Base-by-base conservation (phyloP, 2,888 invertebrate species). In the Timema cristinae region DNA sequence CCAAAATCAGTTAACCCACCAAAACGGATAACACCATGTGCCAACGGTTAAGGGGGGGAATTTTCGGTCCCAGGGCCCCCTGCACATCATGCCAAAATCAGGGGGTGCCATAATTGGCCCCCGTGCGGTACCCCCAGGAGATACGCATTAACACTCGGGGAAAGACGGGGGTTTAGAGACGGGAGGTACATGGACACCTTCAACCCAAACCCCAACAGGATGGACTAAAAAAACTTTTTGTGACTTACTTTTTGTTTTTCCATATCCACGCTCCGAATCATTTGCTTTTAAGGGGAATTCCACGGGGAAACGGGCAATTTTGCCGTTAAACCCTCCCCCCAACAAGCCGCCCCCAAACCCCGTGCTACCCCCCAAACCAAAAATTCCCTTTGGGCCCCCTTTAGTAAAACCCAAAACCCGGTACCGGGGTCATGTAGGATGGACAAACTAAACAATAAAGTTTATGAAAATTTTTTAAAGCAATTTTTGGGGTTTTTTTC, bases 291-390 rank as follows among this genome's bases (percentile, higher is more conserved):
- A 84, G 82, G 0, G 84, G 83, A 71, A 85, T 79, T 87, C 87
- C 0, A 87, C 86, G 0, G 87, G 87, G 13, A 87, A 80, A 66
- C 86, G 81, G 78, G 87, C 86, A 1, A 85, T 84, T 6, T 83
- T 81, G 7, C 82, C 81, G 5, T 79, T 78, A n/a, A n/a, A 7
- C 76, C 77, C 75, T 83, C 82, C 51, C 84, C 85, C 71, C 82
- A 81, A 86, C 83, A 10, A 85, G 82, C 6, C 85, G 81, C 68
- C 87, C 76, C 5, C n/a, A n/a, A 86, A 79, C 7, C 87, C 87
- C 76, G 84, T 84, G 16, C 85, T 81, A 16, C 80, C 76, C 9
- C 78, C 79, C n/a, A n/a, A 16, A 77, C 73, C 52, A n/a, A 81
- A 73, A 11, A 81, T 72, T 7, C 77, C 86, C 82, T 85, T 85